phyloP scores from a whole-genome alignment of 2,797 vertebrate species.

The Danio aesculapii region DNA sequence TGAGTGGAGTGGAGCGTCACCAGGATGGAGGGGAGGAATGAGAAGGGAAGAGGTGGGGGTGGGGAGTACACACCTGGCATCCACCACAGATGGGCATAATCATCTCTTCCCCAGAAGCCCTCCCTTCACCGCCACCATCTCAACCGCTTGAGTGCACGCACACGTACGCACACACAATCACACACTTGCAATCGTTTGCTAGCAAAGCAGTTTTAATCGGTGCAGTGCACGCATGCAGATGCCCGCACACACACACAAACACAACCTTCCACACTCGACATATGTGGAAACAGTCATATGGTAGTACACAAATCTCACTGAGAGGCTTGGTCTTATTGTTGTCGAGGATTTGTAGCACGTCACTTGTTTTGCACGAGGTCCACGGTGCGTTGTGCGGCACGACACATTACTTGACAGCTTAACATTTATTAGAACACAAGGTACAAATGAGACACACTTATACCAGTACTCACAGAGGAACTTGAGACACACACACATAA shows the following conservation, averaged over 20 bases:
- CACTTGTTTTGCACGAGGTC: slow-evolving; percentile 45
- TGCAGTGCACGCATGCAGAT: slow-evolving; percentile 42
- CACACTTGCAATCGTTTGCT: slow-evolving; percentile 53
- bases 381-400: slow-evolving; percentile 28
- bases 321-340: slow-evolving; percentile 51
- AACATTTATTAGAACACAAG: slow-evolving; percentile 67
- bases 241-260: slow-evolving; percentile 30
- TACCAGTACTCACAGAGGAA: slow-evolving; percentile 51
- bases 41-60: slow-evolving; percentile 51
- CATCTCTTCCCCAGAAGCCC: slow-evolving; percentile 73
- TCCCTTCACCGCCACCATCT: slow-evolving; percentile 53
- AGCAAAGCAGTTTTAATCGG: slow-evolving; percentile 52
- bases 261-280: slow-evolving; percentile 18
- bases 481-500: slow-evolving; percentile 48
- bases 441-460: slow-evolving; percentile 65
- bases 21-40: slow-evolving; percentile 58
- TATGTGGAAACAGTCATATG: slow-evolving; percentile 13
- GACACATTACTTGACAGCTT: slow-evolving; percentile 60
- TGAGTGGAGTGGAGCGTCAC: slow-evolving; percentile 68
- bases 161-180: slow-evolving; percentile 52
- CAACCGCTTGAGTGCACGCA: slow-evolving; percentile 55
- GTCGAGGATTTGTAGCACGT: slow-evolving; percentile 50
- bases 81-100: slow-evolving; percentile 82
- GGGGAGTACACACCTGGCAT: slow-evolving; percentile 79
- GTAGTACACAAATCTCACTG: neutral